phyloP scores from a whole-genome alignment of 1,140 invertebrate species.

The Hyphantria cunea region DNA sequence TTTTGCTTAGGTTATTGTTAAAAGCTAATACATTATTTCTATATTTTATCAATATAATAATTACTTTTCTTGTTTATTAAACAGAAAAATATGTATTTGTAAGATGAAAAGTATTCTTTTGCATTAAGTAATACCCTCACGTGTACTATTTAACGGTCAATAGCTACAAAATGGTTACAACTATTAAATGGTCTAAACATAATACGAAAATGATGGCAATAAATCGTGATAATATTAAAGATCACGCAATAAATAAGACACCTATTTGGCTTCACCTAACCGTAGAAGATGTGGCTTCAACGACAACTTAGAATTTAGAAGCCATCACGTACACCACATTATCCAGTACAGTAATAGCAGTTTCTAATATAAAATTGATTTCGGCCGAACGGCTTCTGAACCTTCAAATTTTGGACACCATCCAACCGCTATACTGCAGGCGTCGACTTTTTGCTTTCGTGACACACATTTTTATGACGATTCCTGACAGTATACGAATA shows the following conservation, averaged over 20 bases:
- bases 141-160: too few species aligned
- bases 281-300: too few species aligned
- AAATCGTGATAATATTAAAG: too few species aligned
- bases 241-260: neutral
- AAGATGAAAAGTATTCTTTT: too few species aligned
- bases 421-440: conserved; percentile 31
- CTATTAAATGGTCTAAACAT: too few species aligned
- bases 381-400: conserved; percentile 20
- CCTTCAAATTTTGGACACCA: conserved; percentile 25
- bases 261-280: neutral
- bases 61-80: too few species aligned
- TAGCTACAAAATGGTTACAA: too few species aligned
- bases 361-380: conserved; percentile 33
- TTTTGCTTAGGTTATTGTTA: neutral
- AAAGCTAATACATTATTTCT: neutral
- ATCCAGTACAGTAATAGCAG: conserved; percentile 23
- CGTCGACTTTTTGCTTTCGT: conserved; percentile 30
- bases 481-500: conserved; percentile 35
- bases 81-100: neutral
- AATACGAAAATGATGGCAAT: too few species aligned
- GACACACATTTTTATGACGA: conserved; percentile 42
- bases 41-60: too few species aligned
- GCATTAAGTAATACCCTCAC: too few species aligned
- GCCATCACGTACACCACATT: conserved; percentile 16
- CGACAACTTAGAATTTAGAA: too few species aligned